Evolutionary conservation across 2,113 vertebrate genomes (phyloP).

Genomic region (Madoqua kirkii): DNA sequence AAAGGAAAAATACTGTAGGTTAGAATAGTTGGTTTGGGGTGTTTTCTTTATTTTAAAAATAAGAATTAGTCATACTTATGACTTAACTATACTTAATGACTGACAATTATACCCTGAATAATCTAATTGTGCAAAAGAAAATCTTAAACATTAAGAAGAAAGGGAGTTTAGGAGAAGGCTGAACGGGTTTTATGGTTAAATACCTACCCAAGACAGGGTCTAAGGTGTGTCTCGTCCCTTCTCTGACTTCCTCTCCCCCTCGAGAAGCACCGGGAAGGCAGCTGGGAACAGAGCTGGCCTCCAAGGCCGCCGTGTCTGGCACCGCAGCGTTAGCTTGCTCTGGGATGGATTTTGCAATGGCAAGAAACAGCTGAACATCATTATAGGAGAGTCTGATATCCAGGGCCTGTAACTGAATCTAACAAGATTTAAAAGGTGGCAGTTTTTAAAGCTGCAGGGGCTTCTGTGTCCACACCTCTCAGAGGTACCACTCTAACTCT

Average conservation of each 20-base stretch:
- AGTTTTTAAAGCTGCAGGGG: constrained; percentile 2
- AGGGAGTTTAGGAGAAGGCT: background rate
- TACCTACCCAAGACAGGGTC: constrained; percentile 88
- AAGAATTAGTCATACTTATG: background rate
- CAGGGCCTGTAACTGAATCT: constrained; percentile 95
- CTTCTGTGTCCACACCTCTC: background rate
- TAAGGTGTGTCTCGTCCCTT: constrained; percentile 75
- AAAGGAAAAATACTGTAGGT: background rate
- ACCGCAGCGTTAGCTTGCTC: constrained; percentile 76
- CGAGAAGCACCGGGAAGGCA: background rate
- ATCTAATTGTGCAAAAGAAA: constrained; percentile 12
- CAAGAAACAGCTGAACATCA: constrained; percentile 95
- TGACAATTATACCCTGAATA: constrained; percentile 8
- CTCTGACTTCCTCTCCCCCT: constrained; percentile 67
- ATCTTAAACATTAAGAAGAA: background rate
- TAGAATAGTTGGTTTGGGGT: background rate
- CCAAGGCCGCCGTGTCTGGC: background rate
- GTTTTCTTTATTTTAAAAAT: background rate
- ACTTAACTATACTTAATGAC: constrained; percentile 15
- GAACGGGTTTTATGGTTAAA: background rate
- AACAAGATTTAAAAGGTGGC: constrained; percentile 42
- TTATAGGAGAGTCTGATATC: constrained; percentile 98
- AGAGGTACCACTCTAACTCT: background rate
- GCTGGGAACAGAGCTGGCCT: background rate
- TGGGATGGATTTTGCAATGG: constrained; percentile 95